Evolutionary conservation across 2,888 invertebrate species (phyloP), one percentile per base, ranked within the genome.

Genomic region (Chymomyza amoena): DNA sequence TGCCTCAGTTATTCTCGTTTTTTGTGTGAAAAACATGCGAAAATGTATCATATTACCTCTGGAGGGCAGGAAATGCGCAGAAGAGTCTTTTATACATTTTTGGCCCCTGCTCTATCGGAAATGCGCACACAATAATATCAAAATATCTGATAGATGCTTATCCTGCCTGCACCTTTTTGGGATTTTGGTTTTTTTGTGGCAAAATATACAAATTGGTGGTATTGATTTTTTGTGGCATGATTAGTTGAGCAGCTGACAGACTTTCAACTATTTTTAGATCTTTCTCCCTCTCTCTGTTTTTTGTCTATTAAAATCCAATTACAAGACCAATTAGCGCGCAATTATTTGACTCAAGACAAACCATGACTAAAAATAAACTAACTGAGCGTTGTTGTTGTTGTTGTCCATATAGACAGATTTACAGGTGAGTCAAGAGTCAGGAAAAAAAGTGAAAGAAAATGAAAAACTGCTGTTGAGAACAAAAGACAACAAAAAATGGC

Each of bases 21-120:
- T 65, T 65, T 54, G 7, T 54, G 52, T 32, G 16, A 32, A 61
- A 82, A 81, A 84, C 75, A 80, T 83, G 86, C 83, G 79, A 87
- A 84, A 87, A 84, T 85, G 88, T 87, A 87, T 83, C 83, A 32
- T 71, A 79, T 83, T 83, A 77, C 83, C 68, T 56, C n/a, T n/a
- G n/a, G 73, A 32, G 80, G 83, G 80, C 83, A 83, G 85, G 86
- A 83, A 83, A 87, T 87, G 83, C 70, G 75, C 83, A 32, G 1
- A 32, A 32, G 1, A 32, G 32, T 0, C 32, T 32, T 28, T 20
- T 25, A 45, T n/a, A n/a, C n/a, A n/a, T 20, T 25, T 10, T 57
- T 28, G 5, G n/a, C n/a, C n/a, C 7, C 39, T 39, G 28, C 69
- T 56, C 50, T 61, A 66, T 87, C 87, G 82, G 87, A 82, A 82